These are phyloP conservation scores for Calonectris borealis DNA, from an alignment of 2,113 vertebrate genomes.

Conservation along the genomic window DNA sequence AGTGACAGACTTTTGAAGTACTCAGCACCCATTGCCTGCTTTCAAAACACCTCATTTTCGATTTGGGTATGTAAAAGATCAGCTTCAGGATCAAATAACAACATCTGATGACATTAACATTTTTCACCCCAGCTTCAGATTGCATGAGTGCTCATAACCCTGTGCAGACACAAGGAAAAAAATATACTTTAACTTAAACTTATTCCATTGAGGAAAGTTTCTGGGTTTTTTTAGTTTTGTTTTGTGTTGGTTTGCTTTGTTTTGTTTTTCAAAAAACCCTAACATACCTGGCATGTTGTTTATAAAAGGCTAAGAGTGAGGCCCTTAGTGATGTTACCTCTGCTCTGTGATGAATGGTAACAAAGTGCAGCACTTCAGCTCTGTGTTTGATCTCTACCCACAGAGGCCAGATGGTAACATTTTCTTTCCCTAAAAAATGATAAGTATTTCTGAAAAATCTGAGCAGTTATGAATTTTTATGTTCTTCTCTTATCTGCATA, in stretches of 20 bases:
- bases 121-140: background rate
- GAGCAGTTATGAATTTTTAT: background rate
- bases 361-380: background rate
- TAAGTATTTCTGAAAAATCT: background rate
- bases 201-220: background rate
- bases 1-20: background rate
- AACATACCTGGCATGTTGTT: background rate
- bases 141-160: background rate
- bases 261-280: background rate
- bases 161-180: background rate
- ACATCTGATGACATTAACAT: background rate
- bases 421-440: background rate
- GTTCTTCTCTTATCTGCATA: slow-evolving; percentile 1
- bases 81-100: background rate
- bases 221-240: background rate
- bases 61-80: background rate
- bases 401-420: background rate
- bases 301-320: background rate
- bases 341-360: background rate
- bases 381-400: background rate
- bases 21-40: background rate
- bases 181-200: no score
- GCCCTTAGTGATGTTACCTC: background rate
- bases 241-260: background rate
- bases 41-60: background rate